A percentile compares a stretch with the other conserved stretches of the same genome.
Conservation (phyloP, 2,113 vertebrate species). For the Callorhinus ursinus region DNA sequence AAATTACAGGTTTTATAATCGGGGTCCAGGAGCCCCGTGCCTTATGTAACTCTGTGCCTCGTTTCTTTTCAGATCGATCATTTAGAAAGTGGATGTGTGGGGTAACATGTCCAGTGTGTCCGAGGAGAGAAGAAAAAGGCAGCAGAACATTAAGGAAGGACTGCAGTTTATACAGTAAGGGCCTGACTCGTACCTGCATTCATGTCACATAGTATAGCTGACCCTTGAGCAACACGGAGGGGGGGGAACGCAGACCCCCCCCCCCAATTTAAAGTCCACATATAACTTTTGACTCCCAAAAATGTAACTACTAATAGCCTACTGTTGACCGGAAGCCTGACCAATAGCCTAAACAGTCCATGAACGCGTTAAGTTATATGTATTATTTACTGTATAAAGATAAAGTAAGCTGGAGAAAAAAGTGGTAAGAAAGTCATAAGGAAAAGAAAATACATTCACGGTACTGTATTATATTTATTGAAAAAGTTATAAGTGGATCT, state of each 20-base stretch:
- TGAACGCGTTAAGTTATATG: neutral
- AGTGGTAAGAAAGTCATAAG: neutral
- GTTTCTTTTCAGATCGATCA: constrained; percentile 86
- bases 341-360: neutral
- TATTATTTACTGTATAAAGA: neutral
- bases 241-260: neutral
- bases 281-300: neutral
- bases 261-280: neutral
- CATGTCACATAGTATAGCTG: accelerated
- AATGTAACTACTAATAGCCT: neutral
- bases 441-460: neutral
- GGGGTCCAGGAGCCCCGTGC: neutral
- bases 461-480: neutral
- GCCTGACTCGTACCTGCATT: neutral
- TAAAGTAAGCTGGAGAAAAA: neutral
- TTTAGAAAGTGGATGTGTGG: constrained; percentile 82
- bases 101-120: constrained; percentile 93
- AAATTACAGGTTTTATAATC: neutral
- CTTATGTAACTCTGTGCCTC: constrained; percentile 26
- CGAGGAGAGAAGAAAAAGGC: constrained; percentile 93
- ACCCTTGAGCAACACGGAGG: neutral
- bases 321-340: neutral
- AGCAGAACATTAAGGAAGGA: constrained; percentile 96
- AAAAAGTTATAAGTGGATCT: neutral
- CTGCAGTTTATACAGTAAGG: constrained; percentile 98